Base-by-base conservation (phyloP, 2,888 invertebrate genomes). In the Drosophila melanosoma region DNA sequence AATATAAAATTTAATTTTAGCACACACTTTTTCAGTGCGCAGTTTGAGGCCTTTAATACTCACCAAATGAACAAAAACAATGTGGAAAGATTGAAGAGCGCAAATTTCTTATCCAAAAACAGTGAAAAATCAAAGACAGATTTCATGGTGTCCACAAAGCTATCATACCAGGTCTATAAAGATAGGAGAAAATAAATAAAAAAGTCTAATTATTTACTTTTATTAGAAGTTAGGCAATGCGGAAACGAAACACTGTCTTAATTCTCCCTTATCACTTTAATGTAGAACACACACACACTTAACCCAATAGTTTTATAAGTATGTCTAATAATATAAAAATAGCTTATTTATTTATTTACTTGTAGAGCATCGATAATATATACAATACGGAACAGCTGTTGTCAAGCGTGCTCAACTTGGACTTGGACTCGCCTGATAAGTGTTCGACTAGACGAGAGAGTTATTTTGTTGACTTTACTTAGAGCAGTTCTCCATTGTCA, bases 61-160 rank as follows among this genome's bases (percentile, higher is more conserved):
- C 96, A 97, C 97, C 98, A 98, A 88, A 96, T 96, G 93, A 98
- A 99, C 60, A 99, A 94, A 62, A 98, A 94, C 83, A 98, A 96
- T 79, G 98, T 98, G 62, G 98, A 97, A 20, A 98, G 91, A 65
- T 97, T 97, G 91, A 98, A 95, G 53, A 97, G 94, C 77, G 97
- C 94, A 93, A 97, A 98, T 82, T 97, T 96, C 66, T 95, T 93
- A 91, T 96, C 96, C 91, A 95, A 94, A 92, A 97, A 96, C 92
- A 97, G 95, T 32, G 96, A 95, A 87, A 97, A 96, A 93, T 98
- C 97, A 92, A 96, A 95, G 88, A 97, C 96, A 65, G 95, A 95
- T 92, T 95, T 95, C 42, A 96, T 93, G 58, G 95, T 93, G 79
- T 96, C 95, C 51, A 95, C 79, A 62, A 96, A 90, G 72, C 96